Evolutionary conservation across 2,888 invertebrate species (phyloP).

Genomic region (Mesorhabditis spiculigera): DNA sequence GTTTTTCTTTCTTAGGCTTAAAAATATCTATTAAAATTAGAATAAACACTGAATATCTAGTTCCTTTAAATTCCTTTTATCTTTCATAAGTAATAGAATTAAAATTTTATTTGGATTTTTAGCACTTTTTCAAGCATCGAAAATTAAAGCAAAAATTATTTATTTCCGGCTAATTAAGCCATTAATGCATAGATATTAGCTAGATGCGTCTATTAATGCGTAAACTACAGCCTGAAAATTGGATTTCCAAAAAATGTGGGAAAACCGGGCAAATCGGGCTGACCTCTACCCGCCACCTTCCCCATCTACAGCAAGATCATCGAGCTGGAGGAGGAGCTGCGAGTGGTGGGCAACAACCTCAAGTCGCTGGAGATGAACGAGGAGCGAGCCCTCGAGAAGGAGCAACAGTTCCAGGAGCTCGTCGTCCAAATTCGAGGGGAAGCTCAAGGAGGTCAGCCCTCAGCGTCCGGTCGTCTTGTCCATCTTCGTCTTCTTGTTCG

Average conservation of each 20-base stretch:
- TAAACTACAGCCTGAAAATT: too few species aligned
- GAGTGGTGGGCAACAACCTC: slow-evolving; percentile 99
- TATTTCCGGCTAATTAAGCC: too few species aligned
- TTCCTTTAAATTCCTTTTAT: too few species aligned
- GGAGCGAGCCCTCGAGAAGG: slow-evolving; percentile 95
- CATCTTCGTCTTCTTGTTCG: slow-evolving; percentile 13
- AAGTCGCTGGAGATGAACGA: slow-evolving; percentile 99
- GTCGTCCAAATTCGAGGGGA: slow-evolving; percentile 81
- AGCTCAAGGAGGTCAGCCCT: slow-evolving; percentile 79
- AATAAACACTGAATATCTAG: too few species aligned
- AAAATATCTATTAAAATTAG: too few species aligned
- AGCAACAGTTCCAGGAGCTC: slow-evolving; percentile 86
- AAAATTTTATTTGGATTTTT: too few species aligned
- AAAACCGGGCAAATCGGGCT: slow-evolving; percentile 92
- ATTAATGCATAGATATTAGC: too few species aligned
- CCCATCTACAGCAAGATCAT: slow-evolving; percentile 88
- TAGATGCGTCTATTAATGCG: too few species aligned
- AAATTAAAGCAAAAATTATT: too few species aligned
- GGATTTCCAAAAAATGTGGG: slow-evolving; percentile 71
- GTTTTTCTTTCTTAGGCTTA: too few species aligned
- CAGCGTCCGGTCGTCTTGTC: slow-evolving; percentile 8
- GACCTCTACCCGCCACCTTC: slow-evolving; percentile 60
- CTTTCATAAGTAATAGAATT: too few species aligned
- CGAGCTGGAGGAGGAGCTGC: slow-evolving; percentile 98
- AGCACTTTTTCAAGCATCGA: too few species aligned